Percentiles rank a stretch among this genome's conserved stretches.
Conservation (phyloP, 2,797 vertebrate species). For the Pseudocheirus occidentalis region DNA sequence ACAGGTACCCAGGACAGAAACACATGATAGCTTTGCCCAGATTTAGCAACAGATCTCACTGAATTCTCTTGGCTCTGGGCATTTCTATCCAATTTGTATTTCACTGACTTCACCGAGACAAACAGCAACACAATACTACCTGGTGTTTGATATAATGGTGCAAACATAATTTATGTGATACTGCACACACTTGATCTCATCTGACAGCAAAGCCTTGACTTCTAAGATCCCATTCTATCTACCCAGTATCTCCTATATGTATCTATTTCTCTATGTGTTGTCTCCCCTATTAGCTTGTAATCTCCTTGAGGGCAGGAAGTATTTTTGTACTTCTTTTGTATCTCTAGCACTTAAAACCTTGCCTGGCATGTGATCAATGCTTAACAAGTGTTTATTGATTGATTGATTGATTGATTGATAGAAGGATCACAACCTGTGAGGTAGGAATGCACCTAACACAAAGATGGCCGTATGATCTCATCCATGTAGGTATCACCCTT, state of each 20-base stretch:
- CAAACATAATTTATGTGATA: neutral
- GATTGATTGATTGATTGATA: neutral
- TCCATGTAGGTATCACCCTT: neutral
- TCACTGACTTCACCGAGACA: neutral
- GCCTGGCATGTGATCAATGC: neutral
- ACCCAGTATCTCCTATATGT: too few relatives aligned
- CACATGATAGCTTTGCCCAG: neutral
- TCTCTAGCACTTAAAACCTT: neutral
- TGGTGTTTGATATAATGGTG: neutral
- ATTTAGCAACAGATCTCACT: neutral
- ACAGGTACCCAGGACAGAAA: neutral
- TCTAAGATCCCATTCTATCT: neutral
- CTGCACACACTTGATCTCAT: too few relatives aligned
- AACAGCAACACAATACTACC: neutral
- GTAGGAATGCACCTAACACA: neutral
- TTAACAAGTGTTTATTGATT: neutral
- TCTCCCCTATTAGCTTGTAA: neutral
- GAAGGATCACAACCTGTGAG: neutral
- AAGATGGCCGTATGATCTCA: neutral
- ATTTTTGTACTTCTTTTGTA: neutral
- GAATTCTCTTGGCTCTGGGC: neutral
- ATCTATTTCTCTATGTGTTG: neutral
- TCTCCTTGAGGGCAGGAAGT: neutral
- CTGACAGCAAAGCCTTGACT: neutral
- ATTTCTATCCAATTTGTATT: neutral